A percentile compares a stretch with the other conserved stretches of the same genome.
These are phyloP conservation scores for Upupa epops DNA, from an alignment of 2,113 vertebrate genomes.

Conservation along the genomic window DNA sequence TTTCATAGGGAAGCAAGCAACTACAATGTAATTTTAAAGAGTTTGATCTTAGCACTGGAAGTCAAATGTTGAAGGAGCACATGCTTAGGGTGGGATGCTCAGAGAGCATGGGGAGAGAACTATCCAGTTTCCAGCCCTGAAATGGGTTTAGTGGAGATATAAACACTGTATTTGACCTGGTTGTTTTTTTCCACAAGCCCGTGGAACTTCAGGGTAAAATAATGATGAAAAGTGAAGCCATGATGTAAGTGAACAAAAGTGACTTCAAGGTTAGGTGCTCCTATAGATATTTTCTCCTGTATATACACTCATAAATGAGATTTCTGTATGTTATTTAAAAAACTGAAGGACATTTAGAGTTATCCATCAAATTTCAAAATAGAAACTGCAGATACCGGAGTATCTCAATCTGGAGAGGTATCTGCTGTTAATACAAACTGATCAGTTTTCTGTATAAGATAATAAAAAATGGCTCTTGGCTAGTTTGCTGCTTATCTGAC, in stretches of 20 bases:
- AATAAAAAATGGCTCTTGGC: not conserved
- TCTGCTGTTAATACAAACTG: not conserved
- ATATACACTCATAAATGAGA: not conserved
- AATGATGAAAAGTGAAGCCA: not conserved
- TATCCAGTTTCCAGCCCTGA: not conserved
- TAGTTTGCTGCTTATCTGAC: not conserved
- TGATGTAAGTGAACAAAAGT: accelerated
- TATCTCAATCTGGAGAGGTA: not conserved
- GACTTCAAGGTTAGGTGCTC: not conserved
- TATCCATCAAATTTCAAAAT: not conserved
- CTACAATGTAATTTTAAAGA: not conserved
- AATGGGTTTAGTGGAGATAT: not conserved
- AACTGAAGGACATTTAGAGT: not conserved
- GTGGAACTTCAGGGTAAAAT: not conserved
- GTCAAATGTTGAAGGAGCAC: not conserved
- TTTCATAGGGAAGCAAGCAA: not conserved
- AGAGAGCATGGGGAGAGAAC: not conserved
- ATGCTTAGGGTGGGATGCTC: not conserved
- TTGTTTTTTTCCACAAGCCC: not conserved
- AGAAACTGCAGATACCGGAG: not conserved
- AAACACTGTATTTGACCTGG: not conserved
- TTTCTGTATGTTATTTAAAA: not conserved
- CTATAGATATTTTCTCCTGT: not conserved
- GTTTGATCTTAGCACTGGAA: not conserved
- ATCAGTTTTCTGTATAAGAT: not conserved